These are phyloP conservation scores for Amphiprion percula DNA, from an alignment of 2,113 vertebrate species.

Conservation along the genomic window DNA sequence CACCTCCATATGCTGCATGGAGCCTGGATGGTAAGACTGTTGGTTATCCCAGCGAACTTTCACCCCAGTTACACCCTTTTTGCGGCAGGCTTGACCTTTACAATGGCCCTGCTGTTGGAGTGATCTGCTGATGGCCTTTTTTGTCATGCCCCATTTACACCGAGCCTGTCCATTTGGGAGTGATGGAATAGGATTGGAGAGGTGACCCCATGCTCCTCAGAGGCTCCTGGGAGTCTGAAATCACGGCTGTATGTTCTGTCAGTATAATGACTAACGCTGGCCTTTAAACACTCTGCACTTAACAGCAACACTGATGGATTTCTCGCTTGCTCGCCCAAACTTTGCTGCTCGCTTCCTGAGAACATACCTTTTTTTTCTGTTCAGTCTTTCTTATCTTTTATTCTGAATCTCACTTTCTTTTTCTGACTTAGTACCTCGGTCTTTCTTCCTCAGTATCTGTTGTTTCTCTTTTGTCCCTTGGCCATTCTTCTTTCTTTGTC, in stretches of 20 bases:
- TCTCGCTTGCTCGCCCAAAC: conserved; percentile 5
- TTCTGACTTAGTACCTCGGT: not conserved
- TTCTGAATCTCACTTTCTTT: not conserved
- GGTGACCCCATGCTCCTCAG: conserved; percentile 56
- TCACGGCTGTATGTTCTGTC: conserved; percentile 54
- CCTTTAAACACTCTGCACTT: conserved; percentile 46
- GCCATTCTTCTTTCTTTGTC: conserved; percentile 26
- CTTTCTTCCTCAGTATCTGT: conserved; percentile 33
- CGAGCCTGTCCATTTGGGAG: conserved; percentile 66
- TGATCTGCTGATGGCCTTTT: conserved; percentile 71
- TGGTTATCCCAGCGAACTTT: conserved; percentile 67
- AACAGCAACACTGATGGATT: conserved; percentile 43
- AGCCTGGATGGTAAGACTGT: conserved; percentile 29
- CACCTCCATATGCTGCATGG: conserved; percentile 57
- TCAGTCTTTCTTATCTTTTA: not conserved
- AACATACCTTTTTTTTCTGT: not conserved
- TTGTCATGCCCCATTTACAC: conserved; percentile 76
- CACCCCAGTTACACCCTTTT: conserved; percentile 59
- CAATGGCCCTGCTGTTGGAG: conserved; percentile 40
- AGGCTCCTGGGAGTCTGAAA: conserved; percentile 72
- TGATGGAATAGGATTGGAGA: conserved; percentile 71
- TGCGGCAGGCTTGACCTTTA: conserved; percentile 68
- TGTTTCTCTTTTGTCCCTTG: conserved; percentile 22
- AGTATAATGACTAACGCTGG: conserved; percentile 63
- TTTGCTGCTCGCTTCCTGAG: conserved; percentile 19